These are phyloP conservation scores for Pseudotriccus pelzelni DNA, from an alignment of 2,797 vertebrate species.

Conservation along the genomic window DNA sequence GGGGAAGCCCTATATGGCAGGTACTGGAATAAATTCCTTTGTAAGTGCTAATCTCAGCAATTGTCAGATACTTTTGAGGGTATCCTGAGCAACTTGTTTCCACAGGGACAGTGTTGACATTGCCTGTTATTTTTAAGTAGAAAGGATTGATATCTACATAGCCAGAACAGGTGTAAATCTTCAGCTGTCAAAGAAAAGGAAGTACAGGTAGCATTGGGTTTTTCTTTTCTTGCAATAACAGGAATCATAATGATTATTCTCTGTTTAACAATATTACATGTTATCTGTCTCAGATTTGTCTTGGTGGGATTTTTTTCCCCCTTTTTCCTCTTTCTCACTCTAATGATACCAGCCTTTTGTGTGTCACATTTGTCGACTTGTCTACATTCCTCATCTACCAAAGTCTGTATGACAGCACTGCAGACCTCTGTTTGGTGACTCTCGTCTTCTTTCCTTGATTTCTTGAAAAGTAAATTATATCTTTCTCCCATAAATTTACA, in stretches of 20 bases:
- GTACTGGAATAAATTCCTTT: background rate
- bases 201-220: background rate
- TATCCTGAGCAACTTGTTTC: background rate
- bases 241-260: background rate
- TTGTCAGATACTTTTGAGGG: background rate
- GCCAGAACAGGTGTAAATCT: background rate
- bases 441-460: background rate
- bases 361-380: background rate
- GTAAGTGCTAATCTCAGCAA: background rate
- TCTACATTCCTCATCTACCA: background rate
- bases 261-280: background rate
- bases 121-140: background rate
- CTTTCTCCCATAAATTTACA: background rate
- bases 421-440: background rate
- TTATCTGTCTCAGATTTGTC: background rate
- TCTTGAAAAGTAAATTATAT: background rate
- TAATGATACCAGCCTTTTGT: background rate
- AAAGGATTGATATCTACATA: background rate
- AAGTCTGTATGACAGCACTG: background rate
- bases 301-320: accelerated
- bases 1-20: background rate
- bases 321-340: background rate
- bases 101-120: background rate
- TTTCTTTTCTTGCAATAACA: background rate
- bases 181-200: background rate